These are phyloP conservation scores for Myanophis thanlyinensis DNA, from an alignment of 2,113 vertebrate genomes.

Conservation along the genomic window DNA sequence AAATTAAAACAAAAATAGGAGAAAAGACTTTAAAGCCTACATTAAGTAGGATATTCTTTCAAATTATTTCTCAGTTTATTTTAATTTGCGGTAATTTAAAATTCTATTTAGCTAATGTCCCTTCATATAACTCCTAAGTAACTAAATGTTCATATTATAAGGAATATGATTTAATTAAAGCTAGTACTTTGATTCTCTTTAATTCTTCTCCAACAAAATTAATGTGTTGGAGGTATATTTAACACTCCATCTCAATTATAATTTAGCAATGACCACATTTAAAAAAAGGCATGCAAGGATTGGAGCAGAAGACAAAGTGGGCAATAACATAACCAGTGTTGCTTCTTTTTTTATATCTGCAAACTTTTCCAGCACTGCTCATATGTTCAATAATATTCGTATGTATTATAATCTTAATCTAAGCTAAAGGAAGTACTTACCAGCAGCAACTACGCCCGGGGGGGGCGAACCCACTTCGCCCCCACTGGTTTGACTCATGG, in stretches of 20 bases:
- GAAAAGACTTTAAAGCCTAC: background rate
- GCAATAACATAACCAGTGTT: conserved; percentile 33
- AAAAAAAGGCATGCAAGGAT: conserved; percentile 47
- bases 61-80: background rate
- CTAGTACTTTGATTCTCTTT: background rate
- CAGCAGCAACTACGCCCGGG: conserved; percentile 87
- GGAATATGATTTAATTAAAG: conserved; percentile 7
- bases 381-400: conserved; percentile 66
- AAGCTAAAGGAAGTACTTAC: conserved; percentile 74
- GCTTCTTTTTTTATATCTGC: conserved; percentile 46
- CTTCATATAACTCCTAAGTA: background rate
- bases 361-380: conserved; percentile 81
- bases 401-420: conserved; percentile 51
- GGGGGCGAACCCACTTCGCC: conserved; percentile 91
- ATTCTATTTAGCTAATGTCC: conserved; percentile 9
- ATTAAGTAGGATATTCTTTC: background rate
- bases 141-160: conserved; percentile 10
- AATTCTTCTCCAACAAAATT: conserved; percentile 36
- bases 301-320: background rate
- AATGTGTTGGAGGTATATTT: background rate
- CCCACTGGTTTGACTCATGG: conserved; percentile 98
- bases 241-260: conserved; percentile 31
- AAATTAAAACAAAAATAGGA: background rate
- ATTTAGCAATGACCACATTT: conserved; percentile 2
- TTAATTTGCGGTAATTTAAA: background rate